Evolutionary conservation across 2,113 vertebrate genomes (phyloP).

Genomic region (Eudyptes chrysolophus): DNA sequence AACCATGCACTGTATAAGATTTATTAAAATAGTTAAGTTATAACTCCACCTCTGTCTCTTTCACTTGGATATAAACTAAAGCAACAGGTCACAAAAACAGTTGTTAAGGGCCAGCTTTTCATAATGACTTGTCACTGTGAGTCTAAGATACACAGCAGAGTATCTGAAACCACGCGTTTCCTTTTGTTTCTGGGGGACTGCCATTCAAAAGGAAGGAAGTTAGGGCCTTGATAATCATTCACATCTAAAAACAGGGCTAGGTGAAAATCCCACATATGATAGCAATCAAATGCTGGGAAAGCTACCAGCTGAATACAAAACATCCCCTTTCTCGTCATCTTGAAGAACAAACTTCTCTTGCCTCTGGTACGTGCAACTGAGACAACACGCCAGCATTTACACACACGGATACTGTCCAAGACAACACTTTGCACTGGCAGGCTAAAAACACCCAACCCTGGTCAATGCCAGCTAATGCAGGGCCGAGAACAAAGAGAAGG

Average conservation of each 20-base stretch:
- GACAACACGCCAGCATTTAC: neutral
- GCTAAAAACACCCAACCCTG: neutral
- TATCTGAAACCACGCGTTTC: fast-evolving
- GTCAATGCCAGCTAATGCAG: neutral
- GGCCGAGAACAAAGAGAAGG: neutral
- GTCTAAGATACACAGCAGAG: neutral
- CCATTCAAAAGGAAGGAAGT: neutral
- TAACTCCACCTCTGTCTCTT: neutral
- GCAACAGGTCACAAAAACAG: neutral
- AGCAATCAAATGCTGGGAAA: neutral
- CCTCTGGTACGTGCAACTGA: neutral
- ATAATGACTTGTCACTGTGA: fast-evolving
- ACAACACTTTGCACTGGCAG: neutral
- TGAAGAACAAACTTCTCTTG: neutral
- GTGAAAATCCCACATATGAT: neutral
- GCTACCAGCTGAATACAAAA: neutral
- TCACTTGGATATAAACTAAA: neutral
- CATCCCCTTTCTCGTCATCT: too few relatives aligned
- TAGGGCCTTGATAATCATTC: neutral
- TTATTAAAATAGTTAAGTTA: slow-evolving; percentile 68
- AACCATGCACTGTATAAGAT: slow-evolving; percentile 52
- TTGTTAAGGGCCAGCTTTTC: neutral
- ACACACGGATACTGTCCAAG: neutral
- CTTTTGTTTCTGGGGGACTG: neutral
- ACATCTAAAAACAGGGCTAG: neutral